Conservation (phyloP, 2,888 invertebrate genomes). For the Apotomis turbidana region DNA sequence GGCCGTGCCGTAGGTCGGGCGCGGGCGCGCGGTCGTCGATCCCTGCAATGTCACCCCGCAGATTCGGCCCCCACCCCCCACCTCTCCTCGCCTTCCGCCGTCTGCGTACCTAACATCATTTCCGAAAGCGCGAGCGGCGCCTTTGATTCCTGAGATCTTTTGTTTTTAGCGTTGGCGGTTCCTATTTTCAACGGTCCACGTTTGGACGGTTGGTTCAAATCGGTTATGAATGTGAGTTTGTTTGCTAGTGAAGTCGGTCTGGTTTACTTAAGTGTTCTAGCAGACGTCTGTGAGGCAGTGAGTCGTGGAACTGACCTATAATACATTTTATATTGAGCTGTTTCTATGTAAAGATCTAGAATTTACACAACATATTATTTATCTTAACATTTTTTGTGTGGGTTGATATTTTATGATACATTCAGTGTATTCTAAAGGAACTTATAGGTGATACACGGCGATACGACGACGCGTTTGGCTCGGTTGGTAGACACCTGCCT, state of each 20-base stretch:
- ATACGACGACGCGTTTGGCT: no score
- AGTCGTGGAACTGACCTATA: conserved; percentile 19
- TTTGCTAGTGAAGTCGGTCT: conserved; percentile 1
- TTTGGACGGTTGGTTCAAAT: background rate
- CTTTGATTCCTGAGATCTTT: conserved; percentile 4
- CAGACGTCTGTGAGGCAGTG: conserved; percentile 20
- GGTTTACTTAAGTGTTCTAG: conserved; percentile 48
- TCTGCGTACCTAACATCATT: conserved; percentile 61
- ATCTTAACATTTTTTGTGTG: background rate
- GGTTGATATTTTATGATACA: background rate
- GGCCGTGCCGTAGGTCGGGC: conserved; percentile 74
- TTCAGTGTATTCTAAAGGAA: background rate
- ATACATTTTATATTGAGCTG: background rate
- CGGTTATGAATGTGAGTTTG: background rate
- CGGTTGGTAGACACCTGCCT: no score
- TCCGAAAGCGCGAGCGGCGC: conserved; percentile 58
- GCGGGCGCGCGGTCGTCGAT: conserved; percentile 72
- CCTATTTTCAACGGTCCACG: background rate
- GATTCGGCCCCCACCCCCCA: conserved; percentile 62
- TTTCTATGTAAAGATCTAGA: background rate
- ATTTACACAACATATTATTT: no score
- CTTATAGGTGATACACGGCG: background rate
- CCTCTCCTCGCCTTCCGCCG: conserved; percentile 46
- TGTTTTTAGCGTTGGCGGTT: conserved; percentile 2
- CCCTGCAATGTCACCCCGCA: conserved; percentile 80